phyloP scores from a whole-genome alignment of 1,140 invertebrate species.

The Drosophila bocqueti region DNA sequence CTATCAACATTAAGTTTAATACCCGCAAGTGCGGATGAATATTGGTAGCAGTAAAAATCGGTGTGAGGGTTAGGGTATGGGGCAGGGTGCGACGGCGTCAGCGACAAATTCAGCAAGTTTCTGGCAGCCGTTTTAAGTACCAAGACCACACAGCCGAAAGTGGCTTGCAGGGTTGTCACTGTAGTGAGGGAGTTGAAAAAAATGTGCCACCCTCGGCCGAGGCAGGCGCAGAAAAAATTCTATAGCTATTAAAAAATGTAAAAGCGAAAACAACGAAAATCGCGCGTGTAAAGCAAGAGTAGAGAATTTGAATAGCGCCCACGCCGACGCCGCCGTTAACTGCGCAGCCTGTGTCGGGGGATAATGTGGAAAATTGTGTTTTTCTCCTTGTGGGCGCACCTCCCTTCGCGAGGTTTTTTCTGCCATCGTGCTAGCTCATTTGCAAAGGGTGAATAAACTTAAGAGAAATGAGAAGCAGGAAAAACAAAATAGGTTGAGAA shows the following conservation, averaged over 20 bases:
- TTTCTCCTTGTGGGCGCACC: constrained; percentile 51
- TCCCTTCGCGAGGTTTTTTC: constrained; percentile 1
- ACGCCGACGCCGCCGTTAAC: constrained; percentile 35
- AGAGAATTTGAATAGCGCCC: constrained; percentile 78
- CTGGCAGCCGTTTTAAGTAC: constrained; percentile 74
- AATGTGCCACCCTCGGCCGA: constrained; percentile 64
- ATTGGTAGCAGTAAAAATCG: constrained; percentile 6
- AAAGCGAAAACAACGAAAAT: constrained; percentile 84
- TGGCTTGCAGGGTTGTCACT: constrained; percentile 68
- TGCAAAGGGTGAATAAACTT: constrained; percentile 82
- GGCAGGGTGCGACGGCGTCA: constrained; percentile 11
- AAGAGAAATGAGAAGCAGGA: constrained; percentile 54
- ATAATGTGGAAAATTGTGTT: constrained; percentile 76
- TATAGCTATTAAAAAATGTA: constrained; percentile 83
- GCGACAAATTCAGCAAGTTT: constrained; percentile 47
- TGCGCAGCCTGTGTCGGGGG: constrained; percentile 40
- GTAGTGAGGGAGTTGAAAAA: constrained; percentile 54
- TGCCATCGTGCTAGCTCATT: constrained; percentile 57
- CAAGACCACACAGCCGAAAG: constrained; percentile 50
- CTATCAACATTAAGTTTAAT: constrained; percentile 83
- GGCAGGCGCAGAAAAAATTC: constrained; percentile 59
- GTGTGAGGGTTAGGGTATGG: not conserved
- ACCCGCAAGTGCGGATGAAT: constrained; percentile 71
- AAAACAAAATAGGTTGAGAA: constrained; percentile 5
- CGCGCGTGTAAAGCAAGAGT: constrained; percentile 80